Conservation (phyloP, 2,888 invertebrate genomes). For the Tillus elongatus region DNA sequence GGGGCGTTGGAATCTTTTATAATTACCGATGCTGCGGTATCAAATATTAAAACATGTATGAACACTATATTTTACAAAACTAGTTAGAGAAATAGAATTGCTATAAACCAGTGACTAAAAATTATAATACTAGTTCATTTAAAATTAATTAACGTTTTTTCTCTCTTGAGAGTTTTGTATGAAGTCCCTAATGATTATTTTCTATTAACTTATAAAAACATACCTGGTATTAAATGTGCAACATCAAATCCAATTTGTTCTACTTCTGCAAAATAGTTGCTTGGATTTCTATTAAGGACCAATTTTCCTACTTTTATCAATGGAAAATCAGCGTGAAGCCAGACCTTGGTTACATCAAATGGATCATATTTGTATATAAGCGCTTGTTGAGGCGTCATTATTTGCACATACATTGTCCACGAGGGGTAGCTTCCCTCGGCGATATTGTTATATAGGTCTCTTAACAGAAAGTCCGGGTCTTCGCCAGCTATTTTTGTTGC, state of each 20-base stretch:
- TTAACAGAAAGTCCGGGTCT: constrained; percentile 82
- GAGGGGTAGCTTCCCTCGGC: constrained; percentile 61
- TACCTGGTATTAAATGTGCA: constrained; percentile 68
- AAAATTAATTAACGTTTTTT: no score
- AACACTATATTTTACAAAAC: no score
- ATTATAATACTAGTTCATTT: no score
- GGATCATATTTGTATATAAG: constrained; percentile 75
- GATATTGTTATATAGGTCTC: constrained; percentile 87
- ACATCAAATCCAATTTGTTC: constrained; percentile 90
- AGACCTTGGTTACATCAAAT: constrained; percentile 88
- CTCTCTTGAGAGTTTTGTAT: no score
- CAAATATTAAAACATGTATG: no score
- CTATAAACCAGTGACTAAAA: no score
- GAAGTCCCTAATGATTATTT: no score
- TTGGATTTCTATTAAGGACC: constrained; percentile 78
- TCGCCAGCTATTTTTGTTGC: constrained; percentile 61
- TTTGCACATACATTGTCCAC: constrained; percentile 77
- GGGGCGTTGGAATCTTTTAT: no score
- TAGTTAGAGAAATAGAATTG: no score
- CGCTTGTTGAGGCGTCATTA: constrained; percentile 82
- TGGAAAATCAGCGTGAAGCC: constrained; percentile 83
- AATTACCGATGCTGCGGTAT: no score
- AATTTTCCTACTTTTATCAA: constrained; percentile 81
- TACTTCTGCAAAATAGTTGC: constrained; percentile 88
- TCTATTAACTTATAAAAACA: no score